Percentiles rank a stretch among this genome's conserved stretches.
These are phyloP conservation scores for Clitarchus hookeri DNA, from an alignment of 2,888 invertebrate species.

Conservation along the genomic window DNA sequence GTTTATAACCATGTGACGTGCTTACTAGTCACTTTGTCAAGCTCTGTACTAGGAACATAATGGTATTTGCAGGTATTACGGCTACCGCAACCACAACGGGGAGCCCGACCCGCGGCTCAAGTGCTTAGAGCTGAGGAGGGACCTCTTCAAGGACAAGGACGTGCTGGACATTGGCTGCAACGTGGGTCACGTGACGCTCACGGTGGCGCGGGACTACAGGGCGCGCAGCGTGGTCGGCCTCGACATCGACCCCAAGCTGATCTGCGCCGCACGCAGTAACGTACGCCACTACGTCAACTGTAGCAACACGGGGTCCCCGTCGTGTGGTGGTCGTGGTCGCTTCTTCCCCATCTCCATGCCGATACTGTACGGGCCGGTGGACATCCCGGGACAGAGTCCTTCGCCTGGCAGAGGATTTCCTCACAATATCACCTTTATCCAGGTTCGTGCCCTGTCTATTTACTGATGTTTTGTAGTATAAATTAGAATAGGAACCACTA, in stretches of 20 bases:
- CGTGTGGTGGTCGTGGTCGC: slow-evolving; percentile 46
- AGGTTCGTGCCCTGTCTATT: slow-evolving; percentile 59
- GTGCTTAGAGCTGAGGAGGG: slow-evolving; percentile 75
- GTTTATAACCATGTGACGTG: too few species aligned
- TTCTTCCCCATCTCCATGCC: slow-evolving; percentile 89
- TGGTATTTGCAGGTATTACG: slow-evolving; percentile 76
- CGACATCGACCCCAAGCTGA: slow-evolving; percentile 90
- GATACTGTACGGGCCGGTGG: slow-evolving; percentile 81
- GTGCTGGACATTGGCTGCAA: slow-evolving; percentile 98
- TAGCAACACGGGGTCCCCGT: background rate
- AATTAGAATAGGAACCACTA: too few species aligned
- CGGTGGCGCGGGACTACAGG: slow-evolving; percentile 82
- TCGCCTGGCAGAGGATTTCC: slow-evolving; percentile 70
- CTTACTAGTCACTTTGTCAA: background rate
- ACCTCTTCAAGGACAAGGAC: slow-evolving; percentile 87
- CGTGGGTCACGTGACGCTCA: slow-evolving; percentile 91
- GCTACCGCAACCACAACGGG: slow-evolving; percentile 84
- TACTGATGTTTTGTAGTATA: too few species aligned
- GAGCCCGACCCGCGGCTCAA: slow-evolving; percentile 83
- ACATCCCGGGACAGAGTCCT: slow-evolving; percentile 59
- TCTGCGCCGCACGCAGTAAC: slow-evolving; percentile 75
- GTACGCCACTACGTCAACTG: slow-evolving; percentile 68
- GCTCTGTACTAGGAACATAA: background rate
- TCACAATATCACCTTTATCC: slow-evolving; percentile 85
- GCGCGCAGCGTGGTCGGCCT: slow-evolving; percentile 89